Percentiles rank a stretch among this genome's conserved stretches.
These are phyloP conservation scores for Loris lydekkerianus DNA, from an alignment of 2,797 vertebrate genomes.

Conservation along the genomic window DNA sequence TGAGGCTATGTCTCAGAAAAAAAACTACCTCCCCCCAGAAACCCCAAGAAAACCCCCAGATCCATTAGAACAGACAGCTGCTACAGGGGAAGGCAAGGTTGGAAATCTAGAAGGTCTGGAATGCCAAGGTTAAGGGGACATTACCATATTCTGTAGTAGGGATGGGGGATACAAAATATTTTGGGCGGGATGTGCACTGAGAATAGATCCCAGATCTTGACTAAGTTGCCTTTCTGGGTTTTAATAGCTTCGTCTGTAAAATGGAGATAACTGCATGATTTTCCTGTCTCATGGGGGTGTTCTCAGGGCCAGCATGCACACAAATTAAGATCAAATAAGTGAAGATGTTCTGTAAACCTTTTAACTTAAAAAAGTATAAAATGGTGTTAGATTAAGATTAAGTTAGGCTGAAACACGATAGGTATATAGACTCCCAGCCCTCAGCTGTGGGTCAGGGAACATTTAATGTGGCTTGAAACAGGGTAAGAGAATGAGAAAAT, in stretches of 20 bases:
- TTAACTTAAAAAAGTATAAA: neutral
- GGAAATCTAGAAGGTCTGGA: neutral
- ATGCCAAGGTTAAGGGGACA: neutral
- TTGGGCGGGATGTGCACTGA: neutral
- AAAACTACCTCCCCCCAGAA: no score
- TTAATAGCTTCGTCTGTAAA: neutral
- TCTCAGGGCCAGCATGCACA: neutral
- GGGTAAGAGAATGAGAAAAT: constrained; percentile 29
- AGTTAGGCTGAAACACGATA: neutral
- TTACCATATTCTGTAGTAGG: neutral
- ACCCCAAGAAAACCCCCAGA: no score
- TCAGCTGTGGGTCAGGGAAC: neutral
- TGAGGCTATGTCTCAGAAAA: no score
- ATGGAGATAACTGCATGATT: neutral
- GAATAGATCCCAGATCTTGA: neutral
- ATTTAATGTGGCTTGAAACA: neutral
- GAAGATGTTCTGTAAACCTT: neutral
- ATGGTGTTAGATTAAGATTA: neutral
- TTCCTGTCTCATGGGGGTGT: neutral
- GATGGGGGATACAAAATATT: neutral
- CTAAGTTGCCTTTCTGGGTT: neutral
- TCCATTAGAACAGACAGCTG: neutral
- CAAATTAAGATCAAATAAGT: neutral
- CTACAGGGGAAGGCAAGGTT: neutral
- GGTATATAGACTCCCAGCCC: neutral